Percentiles rank a stretch among this genome's conserved stretches.
phyloP scores from a whole-genome alignment of 37 sponge, comb jelly and placozoan genomes.

The Bolinopsis microptera region DNA sequence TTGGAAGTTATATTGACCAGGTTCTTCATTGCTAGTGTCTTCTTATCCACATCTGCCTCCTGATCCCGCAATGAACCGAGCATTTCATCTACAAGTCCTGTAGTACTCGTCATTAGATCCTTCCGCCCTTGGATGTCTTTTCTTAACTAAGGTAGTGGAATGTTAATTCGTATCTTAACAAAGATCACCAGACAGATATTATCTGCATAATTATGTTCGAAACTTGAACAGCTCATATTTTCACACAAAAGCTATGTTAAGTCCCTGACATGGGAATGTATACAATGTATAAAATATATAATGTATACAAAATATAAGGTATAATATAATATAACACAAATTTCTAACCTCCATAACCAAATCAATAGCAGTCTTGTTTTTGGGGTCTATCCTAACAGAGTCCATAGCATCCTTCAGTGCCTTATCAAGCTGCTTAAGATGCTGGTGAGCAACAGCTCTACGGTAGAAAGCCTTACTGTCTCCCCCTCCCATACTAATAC shows the following conservation, averaged over 20 bases:
- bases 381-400: slow-evolving; percentile 54
- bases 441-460: slow-evolving; percentile 27
- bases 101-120: slow-evolving; percentile 60
- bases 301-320: background rate
- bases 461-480: slow-evolving; percentile 55
- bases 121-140: slow-evolving; percentile 31
- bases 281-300: too few relatives aligned
- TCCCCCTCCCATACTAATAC: slow-evolving; percentile 64
- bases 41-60: slow-evolving; percentile 42
- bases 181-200: too few relatives aligned
- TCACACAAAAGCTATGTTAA: too few relatives aligned
- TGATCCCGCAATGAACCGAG: slow-evolving; percentile 21
- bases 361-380: slow-evolving; percentile 52
- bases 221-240: too few relatives aligned
- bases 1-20: slow-evolving; percentile 21
- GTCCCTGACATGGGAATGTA: too few relatives aligned
- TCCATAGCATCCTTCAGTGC: slow-evolving; percentile 62
- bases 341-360: slow-evolving; percentile 42
- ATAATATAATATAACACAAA: background rate
- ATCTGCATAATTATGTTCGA: too few relatives aligned
- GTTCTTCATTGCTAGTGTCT: slow-evolving; percentile 43
- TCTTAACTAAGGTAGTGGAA: slow-evolving; percentile 5
- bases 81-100: slow-evolving; percentile 62
- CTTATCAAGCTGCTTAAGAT: slow-evolving; percentile 55
- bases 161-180: too few relatives aligned